Evolutionary conservation across 2,113 vertebrate species (phyloP).

Genomic region (Upupa epops): DNA sequence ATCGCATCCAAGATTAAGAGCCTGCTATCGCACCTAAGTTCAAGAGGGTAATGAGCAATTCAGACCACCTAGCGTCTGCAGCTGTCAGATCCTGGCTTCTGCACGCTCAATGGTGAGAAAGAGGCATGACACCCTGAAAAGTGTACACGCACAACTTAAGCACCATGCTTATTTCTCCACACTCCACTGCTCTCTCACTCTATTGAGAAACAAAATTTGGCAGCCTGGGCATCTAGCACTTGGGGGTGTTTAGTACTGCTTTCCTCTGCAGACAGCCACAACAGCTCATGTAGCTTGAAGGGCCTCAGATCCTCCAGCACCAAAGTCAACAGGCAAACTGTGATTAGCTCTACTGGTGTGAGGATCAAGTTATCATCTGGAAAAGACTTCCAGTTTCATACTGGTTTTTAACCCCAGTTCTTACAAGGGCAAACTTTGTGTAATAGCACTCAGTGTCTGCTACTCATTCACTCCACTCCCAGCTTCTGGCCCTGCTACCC

Average conservation of each 20-base stretch:
- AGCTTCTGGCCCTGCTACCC: not conserved
- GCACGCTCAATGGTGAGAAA: not conserved
- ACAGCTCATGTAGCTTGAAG: not conserved
- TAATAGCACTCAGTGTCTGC: not conserved
- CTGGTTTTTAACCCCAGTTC: rapidly evolving
- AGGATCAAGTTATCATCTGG: not conserved
- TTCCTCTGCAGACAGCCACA: rapidly evolving
- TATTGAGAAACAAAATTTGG: not conserved
- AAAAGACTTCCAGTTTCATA: not conserved
- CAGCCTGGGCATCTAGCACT: not conserved
- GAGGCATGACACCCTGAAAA: not conserved
- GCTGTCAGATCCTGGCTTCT: not conserved
- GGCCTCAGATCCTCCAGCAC: not conserved
- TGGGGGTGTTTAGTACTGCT: not conserved
- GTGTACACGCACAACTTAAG: not conserved
- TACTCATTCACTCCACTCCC: too few relatives aligned
- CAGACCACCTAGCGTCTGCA: constrained; percentile 50
- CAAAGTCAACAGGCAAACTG: not conserved
- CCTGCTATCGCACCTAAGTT: not conserved
- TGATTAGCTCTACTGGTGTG: not conserved
- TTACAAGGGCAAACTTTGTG: not conserved
- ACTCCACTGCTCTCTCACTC: not conserved
- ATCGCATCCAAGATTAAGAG: constrained; percentile 20
- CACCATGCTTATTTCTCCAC: not conserved
- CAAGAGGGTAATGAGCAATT: constrained; percentile 33